phyloP scores from a whole-genome alignment of 1,140 invertebrate species.

The Drosophila pachea region DNA sequence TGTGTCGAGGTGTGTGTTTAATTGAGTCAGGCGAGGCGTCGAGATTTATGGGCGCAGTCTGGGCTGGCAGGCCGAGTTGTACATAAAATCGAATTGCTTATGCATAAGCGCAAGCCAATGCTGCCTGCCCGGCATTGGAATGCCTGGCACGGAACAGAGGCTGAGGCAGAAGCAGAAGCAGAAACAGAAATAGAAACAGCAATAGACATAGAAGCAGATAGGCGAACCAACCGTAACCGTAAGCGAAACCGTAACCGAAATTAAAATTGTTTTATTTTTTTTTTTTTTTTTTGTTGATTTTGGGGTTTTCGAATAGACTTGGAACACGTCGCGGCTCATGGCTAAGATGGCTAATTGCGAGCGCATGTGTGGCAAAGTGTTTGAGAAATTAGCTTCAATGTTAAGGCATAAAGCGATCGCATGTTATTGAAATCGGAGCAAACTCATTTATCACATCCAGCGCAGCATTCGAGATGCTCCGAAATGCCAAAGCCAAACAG shows the following conservation, averaged over 20 bases:
- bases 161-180: slow-evolving; percentile 18
- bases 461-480: slow-evolving; percentile 22
- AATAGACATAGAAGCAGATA: slow-evolving; percentile 28
- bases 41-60: slow-evolving; percentile 55
- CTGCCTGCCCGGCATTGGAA: slow-evolving; percentile 44
- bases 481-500: slow-evolving; percentile 6
- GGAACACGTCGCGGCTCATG: slow-evolving; percentile 45
- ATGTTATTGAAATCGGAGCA: slow-evolving; percentile 68
- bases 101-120: slow-evolving; percentile 43
- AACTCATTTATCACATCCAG: slow-evolving; percentile 61
- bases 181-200: slow-evolving; percentile 28
- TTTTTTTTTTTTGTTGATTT: neutral
- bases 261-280: slow-evolving; percentile 5
- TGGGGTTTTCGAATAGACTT: slow-evolving; percentile 6
- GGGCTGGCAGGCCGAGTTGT: slow-evolving; percentile 21
- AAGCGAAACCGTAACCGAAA: slow-evolving; percentile 27
- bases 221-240: too few species aligned
- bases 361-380: slow-evolving; percentile 49
- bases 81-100: slow-evolving; percentile 58
- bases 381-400: slow-evolving; percentile 66
- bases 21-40: slow-evolving; percentile 45
- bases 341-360: slow-evolving; percentile 70
- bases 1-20: slow-evolving; percentile 11
- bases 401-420: slow-evolving; percentile 52
- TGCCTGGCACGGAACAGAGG: slow-evolving; percentile 57